Evolutionary conservation across 2,797 vertebrate genomes (phyloP).

Genomic region (Melopsittacus undulatus): DNA sequence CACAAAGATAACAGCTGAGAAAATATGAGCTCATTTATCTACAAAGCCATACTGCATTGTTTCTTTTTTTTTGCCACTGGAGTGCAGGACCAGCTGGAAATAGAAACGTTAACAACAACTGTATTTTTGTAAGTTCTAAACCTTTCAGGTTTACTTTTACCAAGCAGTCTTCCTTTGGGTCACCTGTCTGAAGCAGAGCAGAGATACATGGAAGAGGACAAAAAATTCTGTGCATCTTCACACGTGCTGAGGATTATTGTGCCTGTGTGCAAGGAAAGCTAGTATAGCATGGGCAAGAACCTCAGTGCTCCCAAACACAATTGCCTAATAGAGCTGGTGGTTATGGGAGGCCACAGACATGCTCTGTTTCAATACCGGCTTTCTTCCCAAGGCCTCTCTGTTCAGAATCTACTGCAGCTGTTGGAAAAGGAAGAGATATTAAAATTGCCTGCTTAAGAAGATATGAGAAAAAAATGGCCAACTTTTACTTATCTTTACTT

Average conservation of each 20-base stretch:
- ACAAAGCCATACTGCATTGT: background rate
- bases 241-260: background rate
- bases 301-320: fast-evolving
- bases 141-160: background rate
- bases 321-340: background rate
- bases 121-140: background rate
- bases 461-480: background rate
- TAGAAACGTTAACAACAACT: background rate
- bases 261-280: background rate
- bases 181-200: background rate
- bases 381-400: background rate
- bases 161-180: background rate
- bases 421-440: background rate
- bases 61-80: background rate
- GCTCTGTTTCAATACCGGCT: background rate
- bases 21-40: background rate
- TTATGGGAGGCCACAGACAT: background rate
- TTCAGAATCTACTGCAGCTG: background rate
- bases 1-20: background rate
- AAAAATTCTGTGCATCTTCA: background rate
- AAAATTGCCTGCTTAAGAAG: background rate
- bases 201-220: background rate
- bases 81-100: background rate
- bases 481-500: background rate
- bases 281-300: background rate